Percentiles rank a stretch among this genome's conserved stretches.
These are phyloP conservation scores for Eurypyga helias DNA, from an alignment of 2,113 vertebrate species.

Conservation along the genomic window DNA sequence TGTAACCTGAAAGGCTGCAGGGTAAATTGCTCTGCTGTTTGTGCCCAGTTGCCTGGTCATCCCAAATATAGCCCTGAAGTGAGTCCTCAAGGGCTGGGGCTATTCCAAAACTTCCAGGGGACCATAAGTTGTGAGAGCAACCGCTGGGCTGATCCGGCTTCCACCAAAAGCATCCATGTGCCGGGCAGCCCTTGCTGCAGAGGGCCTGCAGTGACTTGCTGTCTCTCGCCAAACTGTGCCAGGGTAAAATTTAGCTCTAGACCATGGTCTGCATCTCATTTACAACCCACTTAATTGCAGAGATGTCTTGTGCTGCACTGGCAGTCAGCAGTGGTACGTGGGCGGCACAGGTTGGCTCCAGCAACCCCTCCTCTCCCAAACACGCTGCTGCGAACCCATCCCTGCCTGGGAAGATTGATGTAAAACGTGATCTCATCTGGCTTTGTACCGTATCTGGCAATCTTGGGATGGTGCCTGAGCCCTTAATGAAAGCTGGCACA, in stretches of 20 bases:
- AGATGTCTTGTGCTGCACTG: neutral
- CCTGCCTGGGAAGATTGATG: neutral
- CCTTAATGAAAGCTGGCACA: neutral
- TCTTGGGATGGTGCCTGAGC: neutral
- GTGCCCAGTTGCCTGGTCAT: neutral
- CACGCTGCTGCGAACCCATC: neutral
- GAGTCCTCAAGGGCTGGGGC: too few species aligned
- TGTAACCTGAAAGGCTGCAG: fast-evolving
- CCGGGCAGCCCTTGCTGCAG: neutral
- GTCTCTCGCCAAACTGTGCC: neutral
- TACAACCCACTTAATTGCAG: neutral
- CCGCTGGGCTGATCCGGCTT: neutral
- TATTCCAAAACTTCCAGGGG: neutral
- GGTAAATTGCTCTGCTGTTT: neutral
- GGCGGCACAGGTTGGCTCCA: neutral
- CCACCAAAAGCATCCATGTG: fast-evolving
- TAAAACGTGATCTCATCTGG: neutral
- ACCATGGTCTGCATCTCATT: neutral
- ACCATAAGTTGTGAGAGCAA: fast-evolving
- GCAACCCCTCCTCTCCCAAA: neutral
- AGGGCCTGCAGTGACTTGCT: neutral
- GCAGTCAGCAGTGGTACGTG: neutral
- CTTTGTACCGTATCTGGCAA: neutral
- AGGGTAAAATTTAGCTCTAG: neutral
- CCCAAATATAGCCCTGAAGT: neutral